Conservation (phyloP, 2,113 vertebrate species). For the Lipophrys pholis region DNA sequence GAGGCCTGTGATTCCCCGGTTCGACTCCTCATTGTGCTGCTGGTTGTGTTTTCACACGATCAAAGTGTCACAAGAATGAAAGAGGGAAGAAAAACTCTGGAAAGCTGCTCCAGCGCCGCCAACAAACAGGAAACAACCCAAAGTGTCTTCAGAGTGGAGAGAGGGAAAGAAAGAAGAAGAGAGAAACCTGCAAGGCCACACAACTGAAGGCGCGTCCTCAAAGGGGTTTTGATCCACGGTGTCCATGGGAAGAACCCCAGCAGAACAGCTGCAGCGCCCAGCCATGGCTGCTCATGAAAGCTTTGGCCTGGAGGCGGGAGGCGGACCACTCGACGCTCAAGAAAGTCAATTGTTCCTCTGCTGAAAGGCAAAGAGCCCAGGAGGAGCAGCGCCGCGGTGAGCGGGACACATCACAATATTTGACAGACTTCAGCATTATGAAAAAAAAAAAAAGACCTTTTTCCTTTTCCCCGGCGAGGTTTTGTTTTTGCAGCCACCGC, state of each 20-base stretch:
- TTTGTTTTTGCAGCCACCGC: constrained; percentile 76
- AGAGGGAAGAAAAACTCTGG: neutral
- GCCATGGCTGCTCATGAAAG: constrained; percentile 95
- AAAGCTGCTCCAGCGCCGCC: constrained; percentile 10
- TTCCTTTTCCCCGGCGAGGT: constrained; percentile 67
- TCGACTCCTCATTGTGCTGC: too few species aligned
- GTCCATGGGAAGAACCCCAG: constrained; percentile 98
- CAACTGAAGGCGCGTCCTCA: constrained; percentile 69
- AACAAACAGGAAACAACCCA: constrained; percentile 33
- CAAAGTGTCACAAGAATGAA: too few species aligned
- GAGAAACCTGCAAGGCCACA: constrained; percentile 66
- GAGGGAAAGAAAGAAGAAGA: constrained; percentile 3
- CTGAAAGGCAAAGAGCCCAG: constrained; percentile 90
- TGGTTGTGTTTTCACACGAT: neutral
- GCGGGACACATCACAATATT: constrained; percentile 99
- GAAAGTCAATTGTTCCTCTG: constrained; percentile 93
- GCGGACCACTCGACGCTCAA: constrained; percentile 92
- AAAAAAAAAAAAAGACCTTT: constrained; percentile 84
- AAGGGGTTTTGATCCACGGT: constrained; percentile 60
- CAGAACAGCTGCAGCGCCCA: constrained; percentile 85
- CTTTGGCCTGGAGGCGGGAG: constrained; percentile 93
- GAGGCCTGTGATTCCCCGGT: too few species aligned
- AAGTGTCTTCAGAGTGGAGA: constrained; percentile 19
- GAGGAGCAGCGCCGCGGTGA: constrained; percentile 96
- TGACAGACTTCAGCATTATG: constrained; percentile 99